These are phyloP conservation scores for Copidosoma floridanum DNA, from an alignment of 1,140 invertebrate genomes.

Conservation along the genomic window DNA sequence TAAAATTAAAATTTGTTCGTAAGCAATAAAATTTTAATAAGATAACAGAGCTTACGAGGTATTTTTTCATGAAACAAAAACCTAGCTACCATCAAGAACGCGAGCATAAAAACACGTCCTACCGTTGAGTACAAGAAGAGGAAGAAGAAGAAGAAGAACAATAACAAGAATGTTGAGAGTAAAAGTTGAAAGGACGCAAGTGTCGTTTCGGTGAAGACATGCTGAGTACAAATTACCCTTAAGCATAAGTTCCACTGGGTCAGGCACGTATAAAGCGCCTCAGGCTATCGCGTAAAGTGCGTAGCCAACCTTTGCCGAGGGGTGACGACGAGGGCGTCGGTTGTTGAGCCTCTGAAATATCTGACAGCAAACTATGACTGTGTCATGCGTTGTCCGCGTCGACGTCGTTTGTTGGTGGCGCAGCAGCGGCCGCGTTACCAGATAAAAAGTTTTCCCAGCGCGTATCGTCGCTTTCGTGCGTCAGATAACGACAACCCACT, in stretches of 20 bases:
- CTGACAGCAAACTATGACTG: slow-evolving; percentile 11
- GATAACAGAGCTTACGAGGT: too few species aligned
- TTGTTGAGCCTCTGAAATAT: neutral
- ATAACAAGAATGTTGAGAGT: too few species aligned
- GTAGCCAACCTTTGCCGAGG: slow-evolving; percentile 50
- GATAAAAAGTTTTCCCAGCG: slow-evolving; percentile 76
- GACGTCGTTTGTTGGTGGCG: neutral
- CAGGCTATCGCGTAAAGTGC: slow-evolving; percentile 46
- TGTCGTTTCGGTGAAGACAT: too few species aligned
- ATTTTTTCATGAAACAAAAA: too few species aligned
- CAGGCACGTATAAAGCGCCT: slow-evolving; percentile 52
- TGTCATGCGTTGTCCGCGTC: slow-evolving; percentile 46
- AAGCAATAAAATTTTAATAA: too few species aligned
- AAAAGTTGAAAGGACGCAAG: too few species aligned
- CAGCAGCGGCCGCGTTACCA: slow-evolving; percentile 36
- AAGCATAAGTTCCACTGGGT: too few species aligned
- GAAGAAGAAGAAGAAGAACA: neutral
- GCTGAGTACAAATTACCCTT: too few species aligned
- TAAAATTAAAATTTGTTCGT: too few species aligned
- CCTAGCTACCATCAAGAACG: too few species aligned
- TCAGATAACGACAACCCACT: slow-evolving; percentile 84
- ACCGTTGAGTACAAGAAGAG: neutral
- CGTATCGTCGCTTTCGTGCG: slow-evolving; percentile 93
- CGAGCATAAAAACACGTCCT: too few species aligned
- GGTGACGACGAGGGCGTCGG: slow-evolving; percentile 15